phyloP scores from a whole-genome alignment of 2,797 vertebrate species.

The Ctenopoma multispine region DNA sequence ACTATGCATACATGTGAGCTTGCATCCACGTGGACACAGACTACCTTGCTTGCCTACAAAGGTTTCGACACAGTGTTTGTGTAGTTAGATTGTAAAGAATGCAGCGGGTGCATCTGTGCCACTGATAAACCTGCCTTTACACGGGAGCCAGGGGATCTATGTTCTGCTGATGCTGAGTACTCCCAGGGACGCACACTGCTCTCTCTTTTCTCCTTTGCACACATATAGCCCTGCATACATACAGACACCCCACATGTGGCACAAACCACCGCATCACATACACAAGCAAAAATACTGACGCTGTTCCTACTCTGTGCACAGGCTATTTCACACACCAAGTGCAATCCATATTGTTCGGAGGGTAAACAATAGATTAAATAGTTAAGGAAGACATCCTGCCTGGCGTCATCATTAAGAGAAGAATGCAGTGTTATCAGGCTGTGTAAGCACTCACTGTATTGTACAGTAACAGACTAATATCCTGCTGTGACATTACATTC shows the following conservation, averaged over 20 bases:
- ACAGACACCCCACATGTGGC: constrained; percentile 1
- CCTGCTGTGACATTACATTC: constrained; percentile 38
- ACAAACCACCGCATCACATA: neutral
- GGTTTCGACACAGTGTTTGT: constrained; percentile 23
- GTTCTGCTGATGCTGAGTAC: constrained; percentile 64
- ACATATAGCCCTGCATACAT: neutral
- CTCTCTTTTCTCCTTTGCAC: neutral
- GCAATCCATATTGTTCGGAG: constrained; percentile 26
- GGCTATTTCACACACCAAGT: constrained; percentile 28
- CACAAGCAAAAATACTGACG: neutral
- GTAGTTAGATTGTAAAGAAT: constrained; percentile 50
- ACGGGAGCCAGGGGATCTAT: constrained; percentile 59
- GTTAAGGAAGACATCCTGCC: constrained; percentile 3
- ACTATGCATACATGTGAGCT: constrained; percentile 1
- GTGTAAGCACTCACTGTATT: constrained; percentile 19
- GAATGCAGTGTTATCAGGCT: constrained; percentile 10
- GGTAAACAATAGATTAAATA: constrained; percentile 25
- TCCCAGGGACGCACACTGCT: constrained; percentile 30
- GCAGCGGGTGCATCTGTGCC: constrained; percentile 60
- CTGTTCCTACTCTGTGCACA: constrained; percentile 16
- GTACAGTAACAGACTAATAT: constrained; percentile 30
- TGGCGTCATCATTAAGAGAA: constrained; percentile 25
- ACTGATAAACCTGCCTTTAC: constrained; percentile 67
- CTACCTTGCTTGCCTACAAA: constrained; percentile 15
- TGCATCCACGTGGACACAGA: neutral